A percentile compares a stretch with the other conserved stretches of the same genome.
These are phyloP conservation scores for Eudemis profundana DNA, from an alignment of 2,888 invertebrate genomes.

Conservation along the genomic window DNA sequence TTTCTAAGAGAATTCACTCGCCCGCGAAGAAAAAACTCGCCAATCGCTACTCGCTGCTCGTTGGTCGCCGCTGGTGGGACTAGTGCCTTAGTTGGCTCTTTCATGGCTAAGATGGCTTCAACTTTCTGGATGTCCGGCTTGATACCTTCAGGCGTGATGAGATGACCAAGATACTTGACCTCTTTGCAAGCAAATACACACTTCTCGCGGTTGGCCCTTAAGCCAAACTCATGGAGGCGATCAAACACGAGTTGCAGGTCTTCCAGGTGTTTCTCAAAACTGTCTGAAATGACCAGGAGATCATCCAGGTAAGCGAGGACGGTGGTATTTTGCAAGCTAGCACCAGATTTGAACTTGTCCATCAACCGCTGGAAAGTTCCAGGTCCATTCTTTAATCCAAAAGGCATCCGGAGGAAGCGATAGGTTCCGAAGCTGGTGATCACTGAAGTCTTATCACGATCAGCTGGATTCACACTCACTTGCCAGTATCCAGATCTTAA, in stretches of 20 bases:
- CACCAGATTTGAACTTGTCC: conserved; percentile 48
- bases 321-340: conserved; percentile 40
- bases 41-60: too few species aligned
- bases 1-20: too few species aligned
- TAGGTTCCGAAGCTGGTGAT: conserved; percentile 52
- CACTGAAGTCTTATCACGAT: conserved; percentile 53
- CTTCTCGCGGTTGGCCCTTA: conserved; percentile 45
- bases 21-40: too few species aligned
- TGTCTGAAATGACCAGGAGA: conserved; percentile 48
- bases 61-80: too few species aligned
- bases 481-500: conserved; percentile 62
- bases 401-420: conserved; percentile 53
- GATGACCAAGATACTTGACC: conserved; percentile 36
- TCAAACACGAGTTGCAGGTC: conserved; percentile 45
- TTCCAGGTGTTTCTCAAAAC: conserved; percentile 46
- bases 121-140: conserved; percentile 23
- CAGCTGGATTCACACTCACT: conserved; percentile 47
- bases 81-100: too few species aligned
- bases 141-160: conserved; percentile 31
- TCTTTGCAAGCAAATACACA: conserved; percentile 21
- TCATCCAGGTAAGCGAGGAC: conserved; percentile 51
- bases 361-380: conserved; percentile 52
- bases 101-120: conserved; percentile 25
- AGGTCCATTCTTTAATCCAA: conserved; percentile 53
- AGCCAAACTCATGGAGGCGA: conserved; percentile 37